Base-by-base conservation (phyloP, 2,113 vertebrate genomes). In the Phaethon lepturus region DNA sequence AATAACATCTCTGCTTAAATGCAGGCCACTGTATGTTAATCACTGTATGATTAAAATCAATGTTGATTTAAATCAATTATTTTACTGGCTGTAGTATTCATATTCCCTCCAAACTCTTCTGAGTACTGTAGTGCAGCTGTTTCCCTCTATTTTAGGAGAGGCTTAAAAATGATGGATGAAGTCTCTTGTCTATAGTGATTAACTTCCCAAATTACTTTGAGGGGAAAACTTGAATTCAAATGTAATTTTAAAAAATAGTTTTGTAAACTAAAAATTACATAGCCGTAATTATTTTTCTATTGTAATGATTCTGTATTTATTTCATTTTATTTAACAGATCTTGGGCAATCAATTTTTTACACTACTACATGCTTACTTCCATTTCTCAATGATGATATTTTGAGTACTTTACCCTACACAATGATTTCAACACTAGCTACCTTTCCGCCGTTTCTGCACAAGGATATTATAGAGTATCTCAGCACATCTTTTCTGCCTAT, bases 291-390 rank as follows among this genome's bases (percentile, higher is more conserved):
- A 59, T 13, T 10, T 95, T 95, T 95, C 24, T 74, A 63, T 49
- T 76, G 24, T 94, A 95, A 87, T 97, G 77, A 96, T 91, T 92
- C 66, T 95, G 31, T 97, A 82, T 97, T 97, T 97, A 64, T 95
- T 97, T 93, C 55, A 82, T 98, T 98, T 98, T 98, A 97, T 97
- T 98, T 97, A 96, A 95, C 98, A 99, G 99, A 99, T 99, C 99
- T 99, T 95, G 99, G 99, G 98, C 99, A 99, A 98, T 99, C 99
- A 89, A 99, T 99, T 99, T 99, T 99, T 99, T 99, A 99, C 97
- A 99, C 99, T 89, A 99, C 99, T 78, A 99, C 99, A 81, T 99
- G 99, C 98, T 99, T 99, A 97, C 99, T 99, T 96, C 99, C 99
- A 91, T 99, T 99, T 99, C 99, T 99, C 98, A 99, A 93, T 98